Evolutionary conservation across 1,140 invertebrate species (phyloP).

Genomic region (Aplysia californica): DNA sequence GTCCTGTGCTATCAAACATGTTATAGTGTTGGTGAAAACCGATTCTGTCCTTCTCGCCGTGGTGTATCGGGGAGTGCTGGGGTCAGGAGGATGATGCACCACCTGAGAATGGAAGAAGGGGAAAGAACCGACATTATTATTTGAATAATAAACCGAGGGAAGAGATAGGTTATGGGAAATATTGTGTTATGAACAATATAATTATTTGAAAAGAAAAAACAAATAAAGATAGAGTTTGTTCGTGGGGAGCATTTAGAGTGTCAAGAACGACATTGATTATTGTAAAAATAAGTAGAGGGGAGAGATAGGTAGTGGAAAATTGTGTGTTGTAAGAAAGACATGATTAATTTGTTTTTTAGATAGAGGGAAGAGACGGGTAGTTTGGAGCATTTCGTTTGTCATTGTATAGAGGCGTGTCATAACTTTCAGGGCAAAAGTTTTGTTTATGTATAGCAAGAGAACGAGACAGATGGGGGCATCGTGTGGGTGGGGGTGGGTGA

Average conservation of each 20-base stretch:
- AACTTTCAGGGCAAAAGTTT: not conserved
- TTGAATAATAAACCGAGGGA: not conserved
- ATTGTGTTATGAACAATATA: not conserved
- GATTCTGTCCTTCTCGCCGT: not conserved
- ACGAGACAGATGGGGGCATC: too few relatives aligned
- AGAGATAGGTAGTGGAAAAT: too few relatives aligned
- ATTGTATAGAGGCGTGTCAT: not conserved
- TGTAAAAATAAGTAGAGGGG: too few relatives aligned
- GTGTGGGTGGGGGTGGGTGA: too few relatives aligned
- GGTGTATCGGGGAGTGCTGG: not conserved
- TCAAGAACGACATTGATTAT: too few relatives aligned
- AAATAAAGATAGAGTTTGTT: not conserved
- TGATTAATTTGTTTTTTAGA: not conserved
- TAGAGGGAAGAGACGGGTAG: not conserved
- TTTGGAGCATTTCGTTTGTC: not conserved
- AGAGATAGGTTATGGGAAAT: not conserved
- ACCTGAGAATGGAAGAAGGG: too few relatives aligned
- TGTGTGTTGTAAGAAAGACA: not conserved
- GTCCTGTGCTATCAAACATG: not conserved
- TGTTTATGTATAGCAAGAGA: not conserved
- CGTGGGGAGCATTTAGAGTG: too few relatives aligned
- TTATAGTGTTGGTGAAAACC: not conserved
- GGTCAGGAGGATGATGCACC: too few relatives aligned
- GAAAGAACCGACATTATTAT: too few relatives aligned
- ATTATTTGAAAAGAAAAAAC: not conserved